phyloP scores from a whole-genome alignment of 2,113 vertebrate genomes.

The Lepus europaeus region DNA sequence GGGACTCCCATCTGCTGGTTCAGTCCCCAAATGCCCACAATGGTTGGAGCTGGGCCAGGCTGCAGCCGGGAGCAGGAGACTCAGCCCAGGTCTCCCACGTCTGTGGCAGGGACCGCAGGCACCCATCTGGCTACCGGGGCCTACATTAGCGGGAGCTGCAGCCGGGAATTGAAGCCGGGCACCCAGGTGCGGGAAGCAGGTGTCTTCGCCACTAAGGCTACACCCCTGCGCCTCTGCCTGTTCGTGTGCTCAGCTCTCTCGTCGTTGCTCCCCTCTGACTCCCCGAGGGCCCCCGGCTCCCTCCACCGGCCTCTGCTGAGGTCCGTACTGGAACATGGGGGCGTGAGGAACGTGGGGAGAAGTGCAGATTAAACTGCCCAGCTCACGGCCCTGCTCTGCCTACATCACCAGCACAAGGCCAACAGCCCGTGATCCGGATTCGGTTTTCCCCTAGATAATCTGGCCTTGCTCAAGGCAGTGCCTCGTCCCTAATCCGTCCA shows the following conservation, averaged over 20 bases:
- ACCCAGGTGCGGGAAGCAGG: too few species aligned
- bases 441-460: not conserved
- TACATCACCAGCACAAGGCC: rapidly evolving
- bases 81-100: too few species aligned
- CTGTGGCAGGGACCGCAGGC: too few species aligned
- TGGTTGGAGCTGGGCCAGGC: too few species aligned
- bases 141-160: too few species aligned
- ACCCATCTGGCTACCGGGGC: too few species aligned
- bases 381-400: not conserved
- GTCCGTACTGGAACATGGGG: not conserved
- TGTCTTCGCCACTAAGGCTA: too few species aligned
- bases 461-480: not conserved
- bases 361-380: not conserved
- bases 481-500: not conserved
- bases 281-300: not conserved
- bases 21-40: too few species aligned
- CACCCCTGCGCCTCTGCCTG: too few species aligned
- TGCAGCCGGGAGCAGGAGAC: too few species aligned
- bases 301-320: rapidly evolving
- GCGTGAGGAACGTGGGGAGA: not conserved
- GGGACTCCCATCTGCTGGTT: too few species aligned
- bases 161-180: too few species aligned
- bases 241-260: not conserved
- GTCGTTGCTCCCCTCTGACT: not conserved
- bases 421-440: not conserved